Base-by-base conservation (phyloP, 2,888 invertebrate genomes). In the Acleris laterana region DNA sequence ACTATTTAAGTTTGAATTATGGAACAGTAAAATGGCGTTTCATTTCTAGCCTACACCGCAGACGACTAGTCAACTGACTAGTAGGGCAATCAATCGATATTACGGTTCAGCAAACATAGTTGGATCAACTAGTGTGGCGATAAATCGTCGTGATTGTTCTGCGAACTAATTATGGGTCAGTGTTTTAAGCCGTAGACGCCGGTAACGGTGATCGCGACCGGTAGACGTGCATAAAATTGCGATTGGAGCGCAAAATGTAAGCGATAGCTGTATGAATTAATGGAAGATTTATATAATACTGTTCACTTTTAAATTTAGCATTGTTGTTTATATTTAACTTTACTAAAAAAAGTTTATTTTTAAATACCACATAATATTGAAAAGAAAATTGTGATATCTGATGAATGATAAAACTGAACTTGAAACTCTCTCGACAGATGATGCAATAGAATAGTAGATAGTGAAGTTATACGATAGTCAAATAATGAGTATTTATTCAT, bases 181-280 rank as follows among this genome's bases (percentile, higher is more conserved):
- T 81, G 81, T 78, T 81, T 73, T 81, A 79, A 82, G 78, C 78
- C 77, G 75, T 72, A 75, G 80, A 73, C 77, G 72, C 69, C 71
- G 74, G 70, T 85, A 84, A 87, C 89, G 85, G 89, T 88, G 77
- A 72, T 75, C 69, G 71, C 74, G 77, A 79, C 82, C 82, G 82
- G 79, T 76, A 78, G 77, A 74, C 69, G 71, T 70, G 67, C 67
- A 74, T 75, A 85, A 87, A 86, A 87, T 84, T 74, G 74, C 22
- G 32, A 19, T 68, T 66, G 58, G 50, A 73, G 74, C 66, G 6
- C 64, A 80, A 74, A 72, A 68, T 38, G 76, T 22, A 63, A 69
- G 70, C 62, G 44, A n/a, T 50, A 52, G 66, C 61, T 51, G 55
- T 19, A 5, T n/a, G 44, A n/a, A n/a, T 44, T 1, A 5, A 44